Conservation (phyloP, 92 coral and sea anemone genomes). For the Ricordea florida region DNA sequence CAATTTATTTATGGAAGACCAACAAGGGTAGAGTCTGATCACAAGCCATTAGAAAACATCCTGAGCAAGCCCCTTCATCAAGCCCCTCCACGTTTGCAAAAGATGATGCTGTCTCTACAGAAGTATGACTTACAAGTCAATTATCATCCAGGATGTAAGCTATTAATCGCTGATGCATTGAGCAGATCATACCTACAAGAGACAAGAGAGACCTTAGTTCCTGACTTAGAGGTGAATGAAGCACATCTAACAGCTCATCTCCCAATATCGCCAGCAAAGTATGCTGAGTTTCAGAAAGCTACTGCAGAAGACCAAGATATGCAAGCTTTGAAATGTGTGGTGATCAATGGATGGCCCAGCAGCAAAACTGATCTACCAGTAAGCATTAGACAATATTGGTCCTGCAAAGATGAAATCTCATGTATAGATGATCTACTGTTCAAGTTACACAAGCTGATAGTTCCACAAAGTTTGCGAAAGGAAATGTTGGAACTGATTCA, state of each 20-base stretch:
- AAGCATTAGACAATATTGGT: too few relatives aligned
- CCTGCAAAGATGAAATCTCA: background rate
- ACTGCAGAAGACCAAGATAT: conserved; percentile 5
- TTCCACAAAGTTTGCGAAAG: background rate
- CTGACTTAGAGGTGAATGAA: conserved; percentile 36
- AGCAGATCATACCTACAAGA: conserved; percentile 11
- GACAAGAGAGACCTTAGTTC: too few relatives aligned
- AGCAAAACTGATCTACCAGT: background rate
- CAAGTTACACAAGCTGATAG: conserved; percentile 17
- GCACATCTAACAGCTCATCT: conserved; percentile 22
- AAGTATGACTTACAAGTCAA: background rate
- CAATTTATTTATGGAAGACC: too few relatives aligned
- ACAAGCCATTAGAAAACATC: conserved; percentile 42
- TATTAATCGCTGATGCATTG: background rate
- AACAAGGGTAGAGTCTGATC: too few relatives aligned
- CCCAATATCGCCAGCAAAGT: conserved; percentile 25
- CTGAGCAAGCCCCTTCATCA: conserved; percentile 22
- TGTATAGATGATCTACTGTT: too few relatives aligned
- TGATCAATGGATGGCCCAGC: conserved; percentile 14
- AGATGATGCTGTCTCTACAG: background rate
- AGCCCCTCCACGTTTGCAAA: conserved; percentile 38
- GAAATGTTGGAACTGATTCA: conserved; percentile 13
- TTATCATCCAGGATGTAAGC: background rate
- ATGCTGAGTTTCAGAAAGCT: too few relatives aligned
- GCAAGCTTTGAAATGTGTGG: background rate